Evolutionary conservation across 2,888 invertebrate species (phyloP).

Genomic region (Exocentrus adspersus): DNA sequence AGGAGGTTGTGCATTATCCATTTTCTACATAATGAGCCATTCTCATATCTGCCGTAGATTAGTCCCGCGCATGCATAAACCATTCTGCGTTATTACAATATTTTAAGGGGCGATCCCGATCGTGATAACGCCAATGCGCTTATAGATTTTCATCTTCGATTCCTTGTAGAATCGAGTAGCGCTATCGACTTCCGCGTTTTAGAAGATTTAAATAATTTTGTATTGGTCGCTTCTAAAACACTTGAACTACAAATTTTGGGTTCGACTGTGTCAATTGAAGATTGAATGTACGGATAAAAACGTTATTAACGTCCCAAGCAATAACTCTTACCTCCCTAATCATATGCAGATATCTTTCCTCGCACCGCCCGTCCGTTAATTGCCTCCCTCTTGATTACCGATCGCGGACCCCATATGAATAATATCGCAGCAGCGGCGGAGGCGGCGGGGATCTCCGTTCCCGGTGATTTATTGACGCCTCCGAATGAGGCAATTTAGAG

Average conservation of each 20-base stretch:
- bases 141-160: conserved; percentile 56
- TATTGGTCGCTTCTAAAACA: too few relatives aligned
- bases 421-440: conserved; percentile 47
- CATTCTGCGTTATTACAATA: conserved; percentile 59
- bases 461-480: conserved; percentile 51
- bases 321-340: conserved; percentile 42
- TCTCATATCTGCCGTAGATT: conserved; percentile 55
- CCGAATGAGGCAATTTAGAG: conserved; percentile 54
- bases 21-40: conserved; percentile 60
- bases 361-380: conserved; percentile 47
- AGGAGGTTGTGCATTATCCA: conserved; percentile 57
- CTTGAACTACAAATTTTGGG: too few relatives aligned
- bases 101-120: conserved; percentile 55
- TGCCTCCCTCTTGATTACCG: conserved; percentile 52
- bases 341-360: conserved; percentile 49
- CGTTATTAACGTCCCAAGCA: too few relatives aligned
- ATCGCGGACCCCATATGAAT: conserved; percentile 56
- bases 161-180: conserved; percentile 43
- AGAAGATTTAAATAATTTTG: background rate
- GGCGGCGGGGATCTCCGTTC: too few relatives aligned
- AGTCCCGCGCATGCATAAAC: conserved; percentile 56
- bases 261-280: too few relatives aligned
- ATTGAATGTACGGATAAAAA: too few relatives aligned
- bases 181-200: conserved; percentile 21
- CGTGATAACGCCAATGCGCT: conserved; percentile 57